These are phyloP conservation scores for Drosophila lacertosa DNA, from an alignment of 1,140 invertebrate species.

Conservation along the genomic window DNA sequence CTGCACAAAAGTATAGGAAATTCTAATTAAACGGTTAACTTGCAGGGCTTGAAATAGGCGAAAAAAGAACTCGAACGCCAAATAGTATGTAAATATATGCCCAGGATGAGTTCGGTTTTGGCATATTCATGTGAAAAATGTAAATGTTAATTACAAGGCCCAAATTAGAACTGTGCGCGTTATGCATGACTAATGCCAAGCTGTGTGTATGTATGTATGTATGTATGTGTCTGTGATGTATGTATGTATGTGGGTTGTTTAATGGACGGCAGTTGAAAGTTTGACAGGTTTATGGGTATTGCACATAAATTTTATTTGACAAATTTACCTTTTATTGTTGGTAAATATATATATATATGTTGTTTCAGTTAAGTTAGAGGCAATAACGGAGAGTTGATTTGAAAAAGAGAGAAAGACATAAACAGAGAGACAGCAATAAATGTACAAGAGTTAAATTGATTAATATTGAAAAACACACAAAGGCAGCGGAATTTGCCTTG, in stretches of 20 bases:
- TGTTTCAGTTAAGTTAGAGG: conserved; percentile 30
- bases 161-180: conserved; percentile 67
- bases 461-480: conserved; percentile 42
- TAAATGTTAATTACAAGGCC: conserved; percentile 72
- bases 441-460: conserved; percentile 31
- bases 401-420: conserved; percentile 43
- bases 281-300: conserved; percentile 8
- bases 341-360: conserved; percentile 29
- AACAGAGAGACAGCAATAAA: conserved; percentile 55
- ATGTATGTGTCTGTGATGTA: conserved; percentile 8
- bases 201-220: not conserved
- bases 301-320: conserved; percentile 39
- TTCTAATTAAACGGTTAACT: conserved; percentile 40
- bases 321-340: conserved; percentile 72
- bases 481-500: conserved; percentile 25
- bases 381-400: conserved; percentile 20
- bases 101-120: not conserved
- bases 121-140: conserved; percentile 61
- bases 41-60: conserved; percentile 23
- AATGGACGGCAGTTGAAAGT: conserved; percentile 15
- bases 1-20: conserved; percentile 23
- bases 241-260: conserved; percentile 20
- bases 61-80: conserved; percentile 38
- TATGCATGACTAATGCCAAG: conserved; percentile 61
- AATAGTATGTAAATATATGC: conserved; percentile 67